Conservation (phyloP, 2,888 invertebrate species). For the Flabesymbios commensalis region DNA sequence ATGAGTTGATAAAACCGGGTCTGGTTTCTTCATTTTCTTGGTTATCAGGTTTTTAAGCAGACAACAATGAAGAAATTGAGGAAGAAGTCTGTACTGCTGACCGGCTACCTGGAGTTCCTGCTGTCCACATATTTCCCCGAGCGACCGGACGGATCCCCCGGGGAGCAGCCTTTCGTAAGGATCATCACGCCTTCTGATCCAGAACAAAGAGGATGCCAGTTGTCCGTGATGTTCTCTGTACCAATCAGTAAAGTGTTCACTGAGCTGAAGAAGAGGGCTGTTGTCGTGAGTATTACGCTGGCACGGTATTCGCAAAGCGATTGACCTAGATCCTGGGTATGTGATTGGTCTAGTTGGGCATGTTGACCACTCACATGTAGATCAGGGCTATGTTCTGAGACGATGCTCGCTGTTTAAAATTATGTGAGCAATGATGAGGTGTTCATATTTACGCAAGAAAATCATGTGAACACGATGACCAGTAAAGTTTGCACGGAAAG, state of each 20-base stretch:
- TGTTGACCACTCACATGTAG: too few species aligned
- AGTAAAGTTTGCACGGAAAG: too few species aligned
- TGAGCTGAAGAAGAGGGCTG: conserved; percentile 63
- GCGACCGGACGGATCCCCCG: background rate
- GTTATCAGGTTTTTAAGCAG: conserved; percentile 62
- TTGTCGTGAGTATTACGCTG: conserved; percentile 64
- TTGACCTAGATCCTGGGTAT: too few species aligned
- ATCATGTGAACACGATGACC: too few species aligned
- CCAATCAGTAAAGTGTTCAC: conserved; percentile 60
- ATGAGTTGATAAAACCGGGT: too few species aligned
- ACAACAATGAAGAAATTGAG: conserved; percentile 61
- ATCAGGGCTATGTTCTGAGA: too few species aligned
- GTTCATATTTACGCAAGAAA: too few species aligned
- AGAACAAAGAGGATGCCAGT: conserved; percentile 64
- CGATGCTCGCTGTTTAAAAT: too few species aligned
- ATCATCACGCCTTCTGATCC: conserved; percentile 66
- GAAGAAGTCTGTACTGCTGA: conserved; percentile 64
- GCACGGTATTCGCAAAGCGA: too few species aligned
- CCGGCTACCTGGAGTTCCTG: conserved; percentile 66
- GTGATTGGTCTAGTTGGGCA: too few species aligned
- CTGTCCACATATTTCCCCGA: conserved; percentile 37
- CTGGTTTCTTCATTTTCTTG: background rate
- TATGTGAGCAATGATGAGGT: too few species aligned
- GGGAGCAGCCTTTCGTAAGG: conserved; percentile 39
- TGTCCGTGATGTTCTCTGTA: conserved; percentile 64